Conservation (phyloP, 2,113 vertebrate species). For the Bolborhynchus lineola region DNA sequence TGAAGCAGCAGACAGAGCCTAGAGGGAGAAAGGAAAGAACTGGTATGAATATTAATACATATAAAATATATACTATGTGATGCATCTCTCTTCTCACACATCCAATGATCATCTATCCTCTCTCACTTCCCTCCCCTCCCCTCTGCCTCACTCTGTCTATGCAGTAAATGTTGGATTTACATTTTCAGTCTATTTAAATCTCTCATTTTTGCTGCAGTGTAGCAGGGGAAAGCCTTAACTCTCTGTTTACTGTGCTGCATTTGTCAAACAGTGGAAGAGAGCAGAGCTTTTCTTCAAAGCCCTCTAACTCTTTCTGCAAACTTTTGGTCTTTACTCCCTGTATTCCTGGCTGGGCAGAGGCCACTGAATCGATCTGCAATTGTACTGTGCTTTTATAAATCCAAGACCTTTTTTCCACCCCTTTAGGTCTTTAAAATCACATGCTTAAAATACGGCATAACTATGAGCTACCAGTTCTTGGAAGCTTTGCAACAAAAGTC, state of each 20-base stretch:
- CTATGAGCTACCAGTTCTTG: background rate
- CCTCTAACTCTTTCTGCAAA: background rate
- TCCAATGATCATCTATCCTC: constrained; percentile 63
- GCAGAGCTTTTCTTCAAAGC: background rate
- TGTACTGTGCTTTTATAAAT: background rate
- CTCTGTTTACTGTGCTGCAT: constrained; percentile 4
- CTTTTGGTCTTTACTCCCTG: background rate
- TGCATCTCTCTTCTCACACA: constrained; percentile 62
- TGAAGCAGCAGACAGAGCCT: constrained; percentile 58
- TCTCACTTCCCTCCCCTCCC: background rate
- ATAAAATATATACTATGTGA: constrained; percentile 70
- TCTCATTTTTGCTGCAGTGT: constrained; percentile 59
- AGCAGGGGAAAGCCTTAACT: constrained; percentile 41
- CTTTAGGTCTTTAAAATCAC: background rate
- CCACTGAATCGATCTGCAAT: background rate
- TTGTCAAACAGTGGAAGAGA: background rate
- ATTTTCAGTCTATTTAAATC: constrained; percentile 70
- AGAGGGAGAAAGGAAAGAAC: constrained; percentile 47
- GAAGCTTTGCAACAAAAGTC: background rate
- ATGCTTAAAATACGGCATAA: background rate
- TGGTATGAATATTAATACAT: constrained; percentile 66
- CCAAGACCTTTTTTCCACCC: background rate
- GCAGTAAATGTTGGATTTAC: constrained; percentile 68
- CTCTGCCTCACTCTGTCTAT: constrained; percentile 41
- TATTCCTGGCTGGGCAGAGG: background rate